phyloP scores from a whole-genome alignment of 1,140 invertebrate genomes.

The Chymomyza costata region DNA sequence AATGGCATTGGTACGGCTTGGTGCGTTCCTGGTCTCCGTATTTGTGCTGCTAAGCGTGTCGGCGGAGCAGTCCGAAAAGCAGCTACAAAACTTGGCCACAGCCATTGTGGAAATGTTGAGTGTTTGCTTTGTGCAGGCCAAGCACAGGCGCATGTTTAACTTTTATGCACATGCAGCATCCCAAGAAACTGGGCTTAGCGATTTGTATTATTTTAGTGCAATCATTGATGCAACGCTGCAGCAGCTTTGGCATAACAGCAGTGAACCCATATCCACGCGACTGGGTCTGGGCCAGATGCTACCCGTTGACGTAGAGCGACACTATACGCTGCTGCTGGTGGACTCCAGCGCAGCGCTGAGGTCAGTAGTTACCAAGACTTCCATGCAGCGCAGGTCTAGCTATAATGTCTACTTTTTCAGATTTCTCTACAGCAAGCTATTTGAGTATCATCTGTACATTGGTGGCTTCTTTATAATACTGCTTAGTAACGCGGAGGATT shows the following conservation, averaged over 20 bases:
- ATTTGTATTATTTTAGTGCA: background rate
- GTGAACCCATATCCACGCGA: background rate
- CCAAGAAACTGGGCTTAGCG: background rate
- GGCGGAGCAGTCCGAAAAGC: too few species aligned
- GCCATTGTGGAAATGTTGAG: conserved; percentile 12
- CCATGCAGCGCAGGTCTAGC: background rate
- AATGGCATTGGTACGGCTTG: too few species aligned
- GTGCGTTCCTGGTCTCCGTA: too few species aligned
- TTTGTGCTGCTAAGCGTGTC: too few species aligned
- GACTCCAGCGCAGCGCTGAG: conserved; percentile 13
- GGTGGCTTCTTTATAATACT: conserved; percentile 21
- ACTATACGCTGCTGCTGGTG: conserved; percentile 22
- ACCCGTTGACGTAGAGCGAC: conserved; percentile 8
- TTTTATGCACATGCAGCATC: conserved; percentile 2
- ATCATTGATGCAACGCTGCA: conserved; percentile 6
- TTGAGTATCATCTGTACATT: conserved; percentile 11
- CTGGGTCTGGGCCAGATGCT: conserved; percentile 2
- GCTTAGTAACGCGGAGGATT: conserved; percentile 13
- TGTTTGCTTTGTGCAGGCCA: conserved; percentile 4
- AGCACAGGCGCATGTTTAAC: background rate
- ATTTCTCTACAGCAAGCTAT: conserved; percentile 8
- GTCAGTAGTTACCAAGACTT: conserved; percentile 4
- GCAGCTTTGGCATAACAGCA: background rate
- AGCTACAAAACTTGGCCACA: conserved; percentile 4
- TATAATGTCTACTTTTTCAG: conserved; percentile 4